Base-by-base conservation (phyloP, 2,797 vertebrate genomes). In the Thripadectes ignobilis region DNA sequence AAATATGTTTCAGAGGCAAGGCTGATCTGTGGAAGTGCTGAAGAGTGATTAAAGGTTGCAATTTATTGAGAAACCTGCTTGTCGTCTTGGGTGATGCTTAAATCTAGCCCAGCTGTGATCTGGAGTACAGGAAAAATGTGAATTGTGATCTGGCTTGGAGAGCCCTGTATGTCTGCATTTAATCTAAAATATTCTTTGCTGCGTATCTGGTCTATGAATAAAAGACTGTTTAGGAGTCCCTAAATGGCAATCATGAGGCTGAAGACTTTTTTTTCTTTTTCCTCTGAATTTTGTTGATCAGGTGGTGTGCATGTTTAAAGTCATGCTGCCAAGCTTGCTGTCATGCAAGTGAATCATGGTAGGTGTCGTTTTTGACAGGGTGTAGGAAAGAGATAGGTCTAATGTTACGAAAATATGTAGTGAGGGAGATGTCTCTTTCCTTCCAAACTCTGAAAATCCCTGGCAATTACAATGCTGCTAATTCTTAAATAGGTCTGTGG, bases 401-500 rank as follows among this genome's bases (percentile, higher is more conserved):
- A 57, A 48, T 39, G 15, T 62, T 87, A 77, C 0, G 0, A 83
- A 93, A 95, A 85, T n/a, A 14, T 7, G 12, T 85, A 55, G 51
- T 1, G 2, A 54, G 32, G 34, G 41, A 93, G 54, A 48, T 86
- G 83, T 72, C 69, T 92, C 19, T 80, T 88, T 68, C 51, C 72
- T 86, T 84, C 26, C 51, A 67, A 55, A 39, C n/a, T 84, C 36
- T 4, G 11, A 80, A 81, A 95, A 79, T 88, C 63, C 51, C 51
- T 86, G 76, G 43, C 66, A 66, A 26, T 80, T 82, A 45, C 21
- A 67, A 7, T 1, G 3, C 32, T 85, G 13, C 36, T 91, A 30
- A 57, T 93, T 75, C 39, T 95, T 65, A 78, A 86, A 68, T 72
- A 92, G 54, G 55, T 55, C 67, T 86, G 43, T 95, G 79, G 79